Conservation (phyloP, 2,797 vertebrate species). For the Onychomys arenicola region DNA sequence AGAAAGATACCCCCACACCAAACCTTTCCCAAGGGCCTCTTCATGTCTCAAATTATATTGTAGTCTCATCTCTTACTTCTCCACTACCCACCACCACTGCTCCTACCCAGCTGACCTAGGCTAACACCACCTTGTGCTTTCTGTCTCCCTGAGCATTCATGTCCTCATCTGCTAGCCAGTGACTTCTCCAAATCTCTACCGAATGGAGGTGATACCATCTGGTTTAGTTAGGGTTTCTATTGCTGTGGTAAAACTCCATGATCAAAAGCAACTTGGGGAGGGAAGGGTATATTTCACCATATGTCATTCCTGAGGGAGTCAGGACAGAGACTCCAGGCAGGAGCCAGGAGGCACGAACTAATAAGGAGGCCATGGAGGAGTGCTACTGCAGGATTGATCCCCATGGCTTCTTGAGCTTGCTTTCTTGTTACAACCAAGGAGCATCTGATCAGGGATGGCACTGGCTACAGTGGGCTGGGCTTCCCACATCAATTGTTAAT, state of each 20-base stretch:
- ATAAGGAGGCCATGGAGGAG: background rate
- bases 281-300: too few relatives aligned
- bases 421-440: background rate
- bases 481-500: too few relatives aligned
- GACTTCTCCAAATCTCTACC: background rate
- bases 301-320: background rate
- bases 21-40: background rate
- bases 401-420: too few relatives aligned
- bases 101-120: rapidly evolving
- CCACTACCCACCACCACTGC: background rate
- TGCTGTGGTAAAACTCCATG: background rate
- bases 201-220: background rate
- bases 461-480: background rate
- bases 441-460: background rate
- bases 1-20: too few relatives aligned
- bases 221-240: background rate
- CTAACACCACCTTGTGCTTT: rapidly evolving
- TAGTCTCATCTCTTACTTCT: background rate
- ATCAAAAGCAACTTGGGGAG: background rate
- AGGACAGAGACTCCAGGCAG: background rate
- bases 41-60: background rate
- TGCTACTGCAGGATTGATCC: background rate
- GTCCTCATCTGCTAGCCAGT: background rate
- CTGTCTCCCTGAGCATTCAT: background rate
- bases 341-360: background rate